Conservation (phyloP, 2,888 invertebrate species). For the Oligia strigilis region DNA sequence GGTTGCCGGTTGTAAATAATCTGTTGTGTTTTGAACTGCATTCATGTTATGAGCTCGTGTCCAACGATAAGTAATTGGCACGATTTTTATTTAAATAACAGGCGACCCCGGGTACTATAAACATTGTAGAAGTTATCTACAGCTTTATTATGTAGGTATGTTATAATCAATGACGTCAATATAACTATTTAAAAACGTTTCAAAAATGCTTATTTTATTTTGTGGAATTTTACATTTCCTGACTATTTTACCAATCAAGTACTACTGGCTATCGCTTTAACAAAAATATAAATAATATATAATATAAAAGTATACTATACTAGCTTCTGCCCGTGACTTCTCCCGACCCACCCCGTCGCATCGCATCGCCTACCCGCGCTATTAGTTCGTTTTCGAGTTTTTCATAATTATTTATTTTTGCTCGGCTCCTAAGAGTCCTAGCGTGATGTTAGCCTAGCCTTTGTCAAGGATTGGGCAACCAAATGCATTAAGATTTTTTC, state of each 20-base stretch:
- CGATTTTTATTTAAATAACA: slow-evolving; percentile 15
- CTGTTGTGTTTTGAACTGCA: slow-evolving; percentile 23
- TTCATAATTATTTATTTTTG: neutral
- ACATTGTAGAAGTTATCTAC: slow-evolving; percentile 25
- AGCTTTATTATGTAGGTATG: neutral
- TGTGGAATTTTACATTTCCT: neutral
- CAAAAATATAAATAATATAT: neutral
- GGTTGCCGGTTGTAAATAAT: slow-evolving; percentile 11
- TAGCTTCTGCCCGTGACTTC: neutral
- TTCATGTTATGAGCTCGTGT: slow-evolving; percentile 17
- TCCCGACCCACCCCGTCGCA: neutral
- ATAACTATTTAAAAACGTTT: neutral
- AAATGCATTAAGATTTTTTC: neutral
- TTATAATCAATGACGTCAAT: slow-evolving; percentile 7
- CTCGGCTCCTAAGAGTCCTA: neutral
- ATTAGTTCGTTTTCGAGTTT: neutral
- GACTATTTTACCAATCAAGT: neutral
- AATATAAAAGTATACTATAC: neutral
- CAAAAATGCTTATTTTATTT: neutral
- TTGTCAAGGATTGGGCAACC: neutral
- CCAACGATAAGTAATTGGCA: slow-evolving; percentile 26
- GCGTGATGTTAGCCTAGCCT: neutral
- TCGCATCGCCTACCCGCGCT: neutral
- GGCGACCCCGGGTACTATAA: slow-evolving; percentile 12
- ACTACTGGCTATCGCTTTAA: neutral